Evolutionary conservation across 1,140 invertebrate genomes (phyloP).

Genomic region (Drosophila subobscura): DNA sequence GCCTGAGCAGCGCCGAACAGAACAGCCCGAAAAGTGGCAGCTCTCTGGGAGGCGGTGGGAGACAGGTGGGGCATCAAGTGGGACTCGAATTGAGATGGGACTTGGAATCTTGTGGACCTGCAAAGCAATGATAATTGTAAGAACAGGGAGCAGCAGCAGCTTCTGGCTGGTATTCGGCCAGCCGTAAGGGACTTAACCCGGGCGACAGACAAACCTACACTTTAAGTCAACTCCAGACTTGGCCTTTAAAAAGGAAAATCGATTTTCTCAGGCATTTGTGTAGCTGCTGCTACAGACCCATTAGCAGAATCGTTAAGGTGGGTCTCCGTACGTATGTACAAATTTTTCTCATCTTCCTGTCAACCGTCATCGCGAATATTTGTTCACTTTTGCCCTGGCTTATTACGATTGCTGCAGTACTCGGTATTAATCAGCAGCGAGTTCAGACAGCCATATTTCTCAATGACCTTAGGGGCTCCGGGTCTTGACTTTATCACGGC

Average conservation of each 20-base stretch:
- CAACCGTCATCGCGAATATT: slow-evolving; percentile 16
- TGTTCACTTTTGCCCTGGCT: slow-evolving; percentile 38
- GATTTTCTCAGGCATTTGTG: slow-evolving; percentile 57
- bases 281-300: slow-evolving; percentile 23
- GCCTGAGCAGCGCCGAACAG: slow-evolving; percentile 13
- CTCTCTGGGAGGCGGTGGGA: slow-evolving; percentile 3
- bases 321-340: slow-evolving; percentile 30
- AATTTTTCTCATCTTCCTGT: slow-evolving; percentile 13
- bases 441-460: slow-evolving; percentile 36
- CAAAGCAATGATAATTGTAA: slow-evolving; percentile 40
- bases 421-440: slow-evolving; percentile 58
- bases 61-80: slow-evolving; percentile 10
- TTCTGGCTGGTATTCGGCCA: too few relatives aligned
- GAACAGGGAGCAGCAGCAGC: slow-evolving; percentile 3
- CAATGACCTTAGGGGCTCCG: slow-evolving; percentile 20
- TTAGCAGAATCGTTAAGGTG: slow-evolving; percentile 54
- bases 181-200: slow-evolving; percentile 14
- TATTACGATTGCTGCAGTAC: slow-evolving; percentile 33
- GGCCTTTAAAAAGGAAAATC: slow-evolving; percentile 43
- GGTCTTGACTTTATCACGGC: slow-evolving; percentile 12
- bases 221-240: slow-evolving; percentile 29
- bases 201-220: slow-evolving; percentile 14
- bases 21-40: slow-evolving; percentile 27
- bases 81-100: slow-evolving; percentile 41
- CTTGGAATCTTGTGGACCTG: slow-evolving; percentile 38